These are phyloP conservation scores for Patiria miniata DNA, from an alignment of 35 echinoderm and acorn worm genomes.

Conservation along the genomic window DNA sequence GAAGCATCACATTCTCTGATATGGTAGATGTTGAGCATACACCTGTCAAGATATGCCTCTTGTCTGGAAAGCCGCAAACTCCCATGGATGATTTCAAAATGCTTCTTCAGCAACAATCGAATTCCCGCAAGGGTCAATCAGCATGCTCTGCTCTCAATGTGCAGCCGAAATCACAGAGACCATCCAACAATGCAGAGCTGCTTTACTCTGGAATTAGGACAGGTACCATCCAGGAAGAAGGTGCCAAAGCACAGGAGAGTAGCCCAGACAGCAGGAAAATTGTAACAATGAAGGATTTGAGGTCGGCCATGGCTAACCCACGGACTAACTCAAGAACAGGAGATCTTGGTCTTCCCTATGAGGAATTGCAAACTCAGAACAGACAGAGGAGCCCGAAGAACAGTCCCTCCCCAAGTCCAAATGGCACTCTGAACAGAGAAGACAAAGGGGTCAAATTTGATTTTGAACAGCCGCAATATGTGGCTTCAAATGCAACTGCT, in stretches of 20 bases:
- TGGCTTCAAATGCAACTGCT: no score
- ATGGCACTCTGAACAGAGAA: neutral
- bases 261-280: constrained; percentile 42
- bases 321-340: constrained; percentile 24
- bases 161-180: constrained; percentile 42
- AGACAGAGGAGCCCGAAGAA: constrained; percentile 11
- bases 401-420: constrained; percentile 8
- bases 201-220: constrained; percentile 39
- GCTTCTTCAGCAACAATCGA: constrained; percentile 72
- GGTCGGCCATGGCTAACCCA: constrained; percentile 63
- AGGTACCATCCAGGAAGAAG: constrained; percentile 43
- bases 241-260: neutral
- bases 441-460: constrained; percentile 6
- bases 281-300: constrained; percentile 64
- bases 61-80: constrained; percentile 87
- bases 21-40: constrained; percentile 86
- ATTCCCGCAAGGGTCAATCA: constrained; percentile 19
- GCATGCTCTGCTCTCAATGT: constrained; percentile 58
- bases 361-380: constrained; percentile 40
- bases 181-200: constrained; percentile 64
- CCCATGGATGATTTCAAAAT: constrained; percentile 85
- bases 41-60: constrained; percentile 77
- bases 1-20: constrained; percentile 89
- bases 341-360: constrained; percentile 33
- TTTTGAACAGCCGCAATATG: neutral